phyloP scores from a whole-genome alignment of 2,113 vertebrate genomes.

The Emydura subglobosa region DNA sequence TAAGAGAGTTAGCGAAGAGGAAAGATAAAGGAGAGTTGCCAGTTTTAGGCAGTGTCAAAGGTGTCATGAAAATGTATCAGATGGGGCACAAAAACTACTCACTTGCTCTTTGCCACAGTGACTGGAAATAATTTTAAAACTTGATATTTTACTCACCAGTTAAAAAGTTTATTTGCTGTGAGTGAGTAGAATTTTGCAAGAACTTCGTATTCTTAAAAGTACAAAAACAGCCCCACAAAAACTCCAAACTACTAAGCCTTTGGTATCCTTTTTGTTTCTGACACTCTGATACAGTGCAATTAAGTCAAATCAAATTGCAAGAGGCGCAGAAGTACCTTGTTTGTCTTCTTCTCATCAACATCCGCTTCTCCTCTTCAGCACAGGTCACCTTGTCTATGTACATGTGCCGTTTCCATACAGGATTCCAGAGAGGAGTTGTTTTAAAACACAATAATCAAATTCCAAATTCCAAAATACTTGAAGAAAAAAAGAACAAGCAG shows the following conservation, averaged over 20 bases:
- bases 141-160: not conserved
- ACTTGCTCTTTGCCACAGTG: not conserved
- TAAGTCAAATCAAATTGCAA: accelerated
- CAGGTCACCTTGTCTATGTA: accelerated
- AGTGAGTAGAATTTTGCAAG: accelerated
- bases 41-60: not conserved
- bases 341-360: not conserved
- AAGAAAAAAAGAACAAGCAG: not conserved
- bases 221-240: not conserved
- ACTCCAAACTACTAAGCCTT: accelerated
- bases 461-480: conserved; percentile 29
- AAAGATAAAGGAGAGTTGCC: not conserved
- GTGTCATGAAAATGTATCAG: accelerated
- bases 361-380: not conserved
- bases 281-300: accelerated
- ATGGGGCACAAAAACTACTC: not conserved
- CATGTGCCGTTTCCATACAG: accelerated
- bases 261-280: accelerated
- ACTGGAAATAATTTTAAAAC: accelerated
- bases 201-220: not conserved
- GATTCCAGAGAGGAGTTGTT: accelerated
- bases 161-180: not conserved
- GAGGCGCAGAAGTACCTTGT: not conserved
- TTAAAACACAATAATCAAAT: not conserved
- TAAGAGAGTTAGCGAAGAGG: not conserved